Percentiles rank a stretch among this genome's conserved stretches.
phyloP scores from a whole-genome alignment of 2,888 invertebrate genomes.

The Microplitis deprimator region DNA sequence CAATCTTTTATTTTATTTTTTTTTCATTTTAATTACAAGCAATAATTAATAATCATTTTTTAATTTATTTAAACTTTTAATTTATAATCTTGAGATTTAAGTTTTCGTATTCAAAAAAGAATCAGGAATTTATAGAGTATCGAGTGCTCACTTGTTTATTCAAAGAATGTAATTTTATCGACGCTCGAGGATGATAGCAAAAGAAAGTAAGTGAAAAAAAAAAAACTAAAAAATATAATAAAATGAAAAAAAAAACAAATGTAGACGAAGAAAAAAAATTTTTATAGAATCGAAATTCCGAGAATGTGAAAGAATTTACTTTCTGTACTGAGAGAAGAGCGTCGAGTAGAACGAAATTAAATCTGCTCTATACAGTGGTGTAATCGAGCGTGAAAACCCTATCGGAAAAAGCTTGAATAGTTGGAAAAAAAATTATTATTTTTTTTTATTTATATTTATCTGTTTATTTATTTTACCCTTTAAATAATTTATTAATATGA shows the following conservation, averaged over 20 bases:
- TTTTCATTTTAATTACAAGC: not conserved
- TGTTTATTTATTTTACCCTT: not conserved
- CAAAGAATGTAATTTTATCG: constrained; percentile 43
- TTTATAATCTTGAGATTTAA: constrained; percentile 8
- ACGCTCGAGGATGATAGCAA: constrained; percentile 8
- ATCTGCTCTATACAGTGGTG: constrained; percentile 44
- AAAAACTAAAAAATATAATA: not conserved
- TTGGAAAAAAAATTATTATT: constrained; percentile 19
- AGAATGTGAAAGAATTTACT: constrained; percentile 37
- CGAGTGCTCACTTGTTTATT: constrained; percentile 34
- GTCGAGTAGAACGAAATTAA: constrained; percentile 46
- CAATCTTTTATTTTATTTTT: too few species aligned
- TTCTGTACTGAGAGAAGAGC: constrained; percentile 36
- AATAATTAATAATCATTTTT: not conserved
- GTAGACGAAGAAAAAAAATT: constrained; percentile 10
- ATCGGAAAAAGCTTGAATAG: constrained; percentile 20
- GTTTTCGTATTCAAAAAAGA: constrained; percentile 6
- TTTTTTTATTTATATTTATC: not conserved
- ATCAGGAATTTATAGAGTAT: not conserved
- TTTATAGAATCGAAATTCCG: constrained; percentile 13
- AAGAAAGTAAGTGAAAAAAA: not conserved
- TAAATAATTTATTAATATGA: not conserved
- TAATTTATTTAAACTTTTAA: not conserved
- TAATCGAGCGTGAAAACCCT: constrained; percentile 44
- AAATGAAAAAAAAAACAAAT: not conserved